Evolutionary conservation across 2,888 invertebrate species (phyloP), one percentile per base, ranked within the genome.

Genomic region (Myathropa florea): DNA sequence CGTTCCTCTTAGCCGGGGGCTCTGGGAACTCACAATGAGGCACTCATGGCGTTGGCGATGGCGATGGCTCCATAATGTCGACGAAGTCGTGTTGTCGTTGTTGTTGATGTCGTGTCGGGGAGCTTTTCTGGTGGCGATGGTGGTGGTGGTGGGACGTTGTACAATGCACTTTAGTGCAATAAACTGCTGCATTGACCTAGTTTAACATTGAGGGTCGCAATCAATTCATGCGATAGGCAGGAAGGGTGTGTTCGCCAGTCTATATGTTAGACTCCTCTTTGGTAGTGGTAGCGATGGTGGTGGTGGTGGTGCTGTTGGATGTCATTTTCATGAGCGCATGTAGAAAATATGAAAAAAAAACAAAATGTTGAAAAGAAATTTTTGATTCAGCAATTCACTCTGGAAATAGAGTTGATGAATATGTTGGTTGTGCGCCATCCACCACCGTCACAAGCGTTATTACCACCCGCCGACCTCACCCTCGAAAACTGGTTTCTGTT

Each of bases 151-250:
- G 73, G 73, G 30, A 75, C 46, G 33, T 78, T 83, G 88, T 82
- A 73, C 88, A 83, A 83, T 79, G 87, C 82, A 81, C 88, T 79
- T 79, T 76, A 83, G 89, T 90, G 89, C 90, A 90, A 90, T 90
- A 90, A 90, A 90, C 89, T 89, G 85, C 91, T 90, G 91, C 91
- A 91, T 90, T 91, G 90, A 91, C 91, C 91, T 88, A 90, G 85
- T 89, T 90, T 84, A 71, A 82, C 81, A 75, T 84, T 88, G 87
- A 80, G 94, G 94, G 83, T 85, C 88, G 84, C 83, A 68, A 63
- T 72, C 70, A 68, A 71, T 59, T 64, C 63, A 36, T 57, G 36
- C 28, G 82, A 67, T 18, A 46, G 76, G 53, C 21, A 65, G 23
- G 59, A 57, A 36, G 64, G 64, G 59, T 26, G 24, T 59, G 18